phyloP scores from a whole-genome alignment of 2,797 vertebrate species.

The Sebastes kiyomatsui region DNA sequence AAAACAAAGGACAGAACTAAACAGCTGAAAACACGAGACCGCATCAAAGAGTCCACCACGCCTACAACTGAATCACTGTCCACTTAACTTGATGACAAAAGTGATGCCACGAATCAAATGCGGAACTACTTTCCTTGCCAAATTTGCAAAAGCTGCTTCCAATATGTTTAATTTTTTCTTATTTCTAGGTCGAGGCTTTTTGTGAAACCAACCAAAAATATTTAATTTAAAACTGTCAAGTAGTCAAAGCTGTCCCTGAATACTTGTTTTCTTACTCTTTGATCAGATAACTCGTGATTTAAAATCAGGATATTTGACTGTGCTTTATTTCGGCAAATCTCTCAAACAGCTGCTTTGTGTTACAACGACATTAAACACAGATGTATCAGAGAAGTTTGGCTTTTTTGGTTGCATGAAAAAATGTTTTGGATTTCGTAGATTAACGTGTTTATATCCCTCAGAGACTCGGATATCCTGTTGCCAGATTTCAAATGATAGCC shows the following conservation, averaged over 20 bases:
- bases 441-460: not conserved
- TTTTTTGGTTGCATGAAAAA: not conserved
- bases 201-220: not conserved
- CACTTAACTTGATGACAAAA: not conserved
- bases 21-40: constrained; percentile 8
- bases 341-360: not conserved
- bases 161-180: not conserved
- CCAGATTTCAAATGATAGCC: not conserved
- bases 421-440: not conserved
- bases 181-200: not conserved
- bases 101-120: not conserved
- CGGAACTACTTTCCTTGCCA: not conserved
- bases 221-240: not conserved
- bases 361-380: not conserved
- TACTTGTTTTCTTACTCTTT: not conserved
- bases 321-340: not conserved
- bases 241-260: not conserved
- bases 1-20: not conserved
- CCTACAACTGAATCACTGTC: not conserved
- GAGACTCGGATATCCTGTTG: not conserved
- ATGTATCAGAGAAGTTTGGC: not conserved
- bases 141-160: not conserved
- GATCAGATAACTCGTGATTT: not conserved
- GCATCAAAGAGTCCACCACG: not conserved
- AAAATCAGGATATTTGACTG: not conserved